phyloP scores from a whole-genome alignment of 1,140 invertebrate species.

The Drosophila seguyi region DNA sequence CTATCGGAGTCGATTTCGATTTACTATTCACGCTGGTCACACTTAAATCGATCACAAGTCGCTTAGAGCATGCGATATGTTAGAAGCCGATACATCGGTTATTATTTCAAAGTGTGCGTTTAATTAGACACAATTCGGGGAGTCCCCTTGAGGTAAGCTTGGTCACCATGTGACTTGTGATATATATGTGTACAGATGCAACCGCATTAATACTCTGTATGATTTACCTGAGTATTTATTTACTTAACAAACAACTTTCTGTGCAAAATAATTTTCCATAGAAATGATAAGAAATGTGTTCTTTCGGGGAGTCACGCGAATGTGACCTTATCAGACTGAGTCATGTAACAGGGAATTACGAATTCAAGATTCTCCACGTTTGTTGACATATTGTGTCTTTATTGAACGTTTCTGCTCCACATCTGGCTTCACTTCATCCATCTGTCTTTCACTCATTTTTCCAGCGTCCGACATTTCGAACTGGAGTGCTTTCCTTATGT shows the following conservation, averaged over 20 bases:
- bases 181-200: not conserved
- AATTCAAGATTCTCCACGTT: not conserved
- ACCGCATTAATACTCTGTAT: not conserved
- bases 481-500: not conserved
- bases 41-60: not conserved
- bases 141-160: not conserved
- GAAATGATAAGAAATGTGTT: not conserved
- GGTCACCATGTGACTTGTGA: not conserved
- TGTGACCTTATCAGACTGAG: not conserved
- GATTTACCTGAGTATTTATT: not conserved
- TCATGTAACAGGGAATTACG: not conserved
- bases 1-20: slow-evolving; percentile 29
- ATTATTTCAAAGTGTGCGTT: not conserved
- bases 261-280: not conserved
- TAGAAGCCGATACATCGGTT: not conserved
- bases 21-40: not conserved
- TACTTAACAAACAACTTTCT: not conserved
- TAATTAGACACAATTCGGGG: not conserved
- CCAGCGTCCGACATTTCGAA: not conserved
- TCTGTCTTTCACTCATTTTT: not conserved
- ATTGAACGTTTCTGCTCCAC: not conserved
- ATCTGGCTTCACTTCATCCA: not conserved
- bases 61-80: not conserved
- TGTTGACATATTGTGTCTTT: not conserved
- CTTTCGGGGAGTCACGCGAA: not conserved